phyloP scores from a whole-genome alignment of 2,113 vertebrate species.

The Sphaerodactylus townsendi region DNA sequence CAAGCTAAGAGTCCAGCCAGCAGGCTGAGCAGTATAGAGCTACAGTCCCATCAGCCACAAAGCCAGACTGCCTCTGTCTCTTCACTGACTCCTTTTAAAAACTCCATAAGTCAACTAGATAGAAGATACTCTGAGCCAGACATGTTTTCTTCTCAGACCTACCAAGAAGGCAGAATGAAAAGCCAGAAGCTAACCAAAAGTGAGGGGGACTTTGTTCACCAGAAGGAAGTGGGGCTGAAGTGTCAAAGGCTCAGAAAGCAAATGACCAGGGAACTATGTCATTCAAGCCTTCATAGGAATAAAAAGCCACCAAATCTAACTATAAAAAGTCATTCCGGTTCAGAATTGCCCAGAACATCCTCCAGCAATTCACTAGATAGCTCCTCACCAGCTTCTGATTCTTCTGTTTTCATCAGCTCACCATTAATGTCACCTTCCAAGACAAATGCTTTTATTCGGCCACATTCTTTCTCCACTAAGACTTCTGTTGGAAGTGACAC shows the following conservation, averaged over 20 bases:
- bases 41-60: not conserved
- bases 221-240: conserved; percentile 48
- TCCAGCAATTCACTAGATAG: conserved; percentile 83
- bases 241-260: conserved; percentile 73
- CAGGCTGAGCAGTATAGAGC: conserved; percentile 11
- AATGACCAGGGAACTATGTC: conserved; percentile 77
- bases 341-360: conserved; percentile 64
- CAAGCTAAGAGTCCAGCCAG: not conserved
- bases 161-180: conserved; percentile 42
- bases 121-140: conserved; percentile 90
- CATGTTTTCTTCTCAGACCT: conserved; percentile 63
- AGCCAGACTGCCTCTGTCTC: conserved; percentile 38
- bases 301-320: conserved; percentile 55
- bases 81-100: conserved; percentile 61
- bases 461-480: conserved; percentile 70
- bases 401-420: conserved; percentile 84
- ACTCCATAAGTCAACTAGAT: conserved; percentile 59
- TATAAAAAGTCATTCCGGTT: conserved; percentile 54
- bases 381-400: conserved; percentile 77
- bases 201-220: conserved; percentile 79
- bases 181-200: conserved; percentile 81
- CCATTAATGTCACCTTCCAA: conserved; percentile 81
- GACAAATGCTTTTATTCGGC: conserved; percentile 66
- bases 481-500: conserved; percentile 54
- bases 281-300: conserved; percentile 34